Conservation (phyloP, 2,113 vertebrate species). For the Microcebus murinus region DNA sequence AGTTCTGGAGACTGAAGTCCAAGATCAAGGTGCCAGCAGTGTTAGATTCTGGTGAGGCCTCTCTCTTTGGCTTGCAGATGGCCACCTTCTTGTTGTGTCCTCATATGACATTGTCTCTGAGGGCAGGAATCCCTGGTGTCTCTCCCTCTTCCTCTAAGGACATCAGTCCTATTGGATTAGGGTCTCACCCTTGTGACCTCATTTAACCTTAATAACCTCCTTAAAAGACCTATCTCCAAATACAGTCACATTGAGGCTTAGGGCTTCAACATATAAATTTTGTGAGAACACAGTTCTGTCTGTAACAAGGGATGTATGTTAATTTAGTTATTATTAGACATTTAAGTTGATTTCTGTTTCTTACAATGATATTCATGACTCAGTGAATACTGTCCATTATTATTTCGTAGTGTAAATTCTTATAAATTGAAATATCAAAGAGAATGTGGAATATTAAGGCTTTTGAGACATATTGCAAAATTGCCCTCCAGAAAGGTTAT, state of each 20-base stretch:
- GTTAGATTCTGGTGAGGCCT: neutral
- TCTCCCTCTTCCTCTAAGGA: neutral
- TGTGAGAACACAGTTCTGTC: neutral
- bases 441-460: neutral
- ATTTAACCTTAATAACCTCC: neutral
- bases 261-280: neutral
- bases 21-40: neutral
- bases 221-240: neutral
- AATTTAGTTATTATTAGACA: neutral
- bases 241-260: neutral
- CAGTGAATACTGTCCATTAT: neutral
- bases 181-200: neutral
- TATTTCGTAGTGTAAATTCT: constrained; percentile 8
- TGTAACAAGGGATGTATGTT: neutral
- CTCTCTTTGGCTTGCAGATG: neutral
- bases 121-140: neutral
- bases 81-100: neutral
- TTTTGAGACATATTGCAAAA: neutral
- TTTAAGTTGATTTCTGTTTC: neutral
- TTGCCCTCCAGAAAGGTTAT: constrained; percentile 22
- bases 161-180: neutral
- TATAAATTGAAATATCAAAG: neutral
- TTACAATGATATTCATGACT: neutral
- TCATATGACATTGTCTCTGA: neutral
- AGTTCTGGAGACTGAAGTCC: neutral